These are phyloP conservation scores for Drosophila lowei DNA, from an alignment of 1,140 invertebrate species.

Conservation along the genomic window DNA sequence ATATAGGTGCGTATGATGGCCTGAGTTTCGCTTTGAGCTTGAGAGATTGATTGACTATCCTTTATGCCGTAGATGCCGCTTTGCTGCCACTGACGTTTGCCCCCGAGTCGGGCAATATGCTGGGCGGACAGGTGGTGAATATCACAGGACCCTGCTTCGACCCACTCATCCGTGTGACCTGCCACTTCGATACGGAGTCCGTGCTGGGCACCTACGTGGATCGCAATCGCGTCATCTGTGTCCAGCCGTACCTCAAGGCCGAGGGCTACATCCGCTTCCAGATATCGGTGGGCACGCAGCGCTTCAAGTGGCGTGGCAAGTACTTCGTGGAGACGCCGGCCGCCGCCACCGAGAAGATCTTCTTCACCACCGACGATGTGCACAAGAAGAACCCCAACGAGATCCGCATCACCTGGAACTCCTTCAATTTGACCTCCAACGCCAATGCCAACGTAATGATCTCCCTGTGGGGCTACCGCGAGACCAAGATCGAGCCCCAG, in stretches of 20 bases:
- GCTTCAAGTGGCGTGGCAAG: slow-evolving; percentile 95
- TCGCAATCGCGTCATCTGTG: slow-evolving; percentile 92
- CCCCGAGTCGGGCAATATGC: slow-evolving; percentile 97
- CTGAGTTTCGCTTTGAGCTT: slow-evolving; percentile 17
- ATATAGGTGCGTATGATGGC: slow-evolving; percentile 87
- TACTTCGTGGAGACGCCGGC: slow-evolving; percentile 96
- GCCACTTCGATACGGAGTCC: slow-evolving; percentile 91
- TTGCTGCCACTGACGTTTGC: slow-evolving; percentile 93
- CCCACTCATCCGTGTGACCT: slow-evolving; percentile 89
- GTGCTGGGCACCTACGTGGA: slow-evolving; percentile 90
- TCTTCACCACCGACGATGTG: slow-evolving; percentile 89
- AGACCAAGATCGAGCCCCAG: slow-evolving; percentile 89
- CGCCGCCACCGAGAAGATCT: slow-evolving; percentile 92
- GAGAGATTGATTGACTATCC: slow-evolving; percentile 66
- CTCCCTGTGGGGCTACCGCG: slow-evolving; percentile 93
- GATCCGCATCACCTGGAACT: slow-evolving; percentile 92
- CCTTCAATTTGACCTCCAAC: slow-evolving; percentile 92
- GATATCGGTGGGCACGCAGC: slow-evolving; percentile 92
- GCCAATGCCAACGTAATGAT: slow-evolving; percentile 89
- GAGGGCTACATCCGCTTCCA: slow-evolving; percentile 96
- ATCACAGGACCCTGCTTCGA: slow-evolving; percentile 96
- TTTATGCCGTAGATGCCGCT: slow-evolving; percentile 86
- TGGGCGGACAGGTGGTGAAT: slow-evolving; percentile 92
- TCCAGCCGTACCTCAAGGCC: slow-evolving; percentile 94
- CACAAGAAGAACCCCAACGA: slow-evolving; percentile 88